Evolutionary conservation across 2,113 vertebrate species (phyloP), one percentile per base, ranked within the genome.

Genomic region (Chrysochloris asiatica): DNA sequence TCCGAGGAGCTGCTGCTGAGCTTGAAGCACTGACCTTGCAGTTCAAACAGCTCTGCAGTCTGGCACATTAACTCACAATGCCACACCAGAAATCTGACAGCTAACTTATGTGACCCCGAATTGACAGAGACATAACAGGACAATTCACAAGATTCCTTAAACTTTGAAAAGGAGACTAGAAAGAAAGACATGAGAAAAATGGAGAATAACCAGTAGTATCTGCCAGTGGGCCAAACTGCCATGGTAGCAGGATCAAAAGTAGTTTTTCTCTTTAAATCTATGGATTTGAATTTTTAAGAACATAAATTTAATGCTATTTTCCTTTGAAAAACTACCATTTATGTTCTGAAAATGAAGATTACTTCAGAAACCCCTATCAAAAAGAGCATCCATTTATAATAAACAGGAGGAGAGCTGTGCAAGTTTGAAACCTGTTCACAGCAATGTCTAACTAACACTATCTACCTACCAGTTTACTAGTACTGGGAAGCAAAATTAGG

Each of bases 381-480:
- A 83, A 61, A 54, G 36, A 77, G 28, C 7, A n/a, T 14, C 41
- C 45, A 33, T 48, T 45, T 48, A 76, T 28, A 72, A 30, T 5
- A 48, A 22, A 48, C 24, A 11, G 26, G n/a, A 19, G 3, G 6
- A 47, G 3, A 73, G 11, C 45, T 7, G 19, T 17, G 21, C 16
- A 81, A 92, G 38, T 43, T 83, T 54, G 81, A 76, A 85, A 88
- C 45, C 24, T 82, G 61, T 89, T 91, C 88, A 41, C 17, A 87
- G 45, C 30, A n/a, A 43, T 75, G 77, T 84, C 41, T 8, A 89
- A 69, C 47, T 90, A 86, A 65, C 19, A 41, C 10, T 26, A 54
- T 45, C 80, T 79, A 28, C 26, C 50, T 75, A 28, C 21, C 45
- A 45, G 47, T 80, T 92, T 83, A 90, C 16, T 47, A 9, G 6